Conservation (phyloP, 2,113 vertebrate genomes). For the Scomber scombrus region DNA sequence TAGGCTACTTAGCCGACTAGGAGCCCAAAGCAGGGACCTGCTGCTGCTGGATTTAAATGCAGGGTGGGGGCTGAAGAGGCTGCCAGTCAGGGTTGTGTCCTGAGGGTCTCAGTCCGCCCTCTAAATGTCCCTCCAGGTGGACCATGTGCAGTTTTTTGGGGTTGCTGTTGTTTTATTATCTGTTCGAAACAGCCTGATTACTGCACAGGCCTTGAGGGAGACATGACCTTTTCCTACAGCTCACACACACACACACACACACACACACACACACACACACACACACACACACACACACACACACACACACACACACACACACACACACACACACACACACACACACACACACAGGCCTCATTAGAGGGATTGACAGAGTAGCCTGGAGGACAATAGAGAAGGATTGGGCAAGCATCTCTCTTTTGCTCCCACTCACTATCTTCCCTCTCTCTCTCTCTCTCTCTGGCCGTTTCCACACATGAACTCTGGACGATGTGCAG, state of each 20-base stretch:
- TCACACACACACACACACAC: constrained; percentile 13
- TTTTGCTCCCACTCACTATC: background rate
- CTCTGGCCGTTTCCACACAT: no score
- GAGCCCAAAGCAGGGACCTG: background rate
- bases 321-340: constrained; percentile 10
- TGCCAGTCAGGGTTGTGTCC: background rate
- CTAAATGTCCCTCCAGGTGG: constrained; percentile 24
- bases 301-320: constrained; percentile 16
- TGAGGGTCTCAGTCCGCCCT: background rate
- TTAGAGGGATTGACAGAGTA: constrained; percentile 28
- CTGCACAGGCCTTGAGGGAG: constrained; percentile 24
- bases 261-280: background rate
- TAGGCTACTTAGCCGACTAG: background rate
- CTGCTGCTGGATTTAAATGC: constrained; percentile 7
- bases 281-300: no score
- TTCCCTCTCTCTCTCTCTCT: no score
- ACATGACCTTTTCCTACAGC: constrained; percentile 30
- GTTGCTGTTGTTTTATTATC: constrained; percentile 22
- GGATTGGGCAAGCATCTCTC: background rate
- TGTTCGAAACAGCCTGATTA: constrained; percentile 34
- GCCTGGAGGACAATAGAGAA: constrained; percentile 9
- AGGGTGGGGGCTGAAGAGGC: background rate
- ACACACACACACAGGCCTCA: constrained; percentile 1
- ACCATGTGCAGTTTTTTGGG: background rate
- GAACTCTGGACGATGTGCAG: no score